Evolutionary conservation across 2,113 vertebrate genomes (phyloP), one percentile per base, ranked within the genome.

Genomic region (Trematomus loennbergii): DNA sequence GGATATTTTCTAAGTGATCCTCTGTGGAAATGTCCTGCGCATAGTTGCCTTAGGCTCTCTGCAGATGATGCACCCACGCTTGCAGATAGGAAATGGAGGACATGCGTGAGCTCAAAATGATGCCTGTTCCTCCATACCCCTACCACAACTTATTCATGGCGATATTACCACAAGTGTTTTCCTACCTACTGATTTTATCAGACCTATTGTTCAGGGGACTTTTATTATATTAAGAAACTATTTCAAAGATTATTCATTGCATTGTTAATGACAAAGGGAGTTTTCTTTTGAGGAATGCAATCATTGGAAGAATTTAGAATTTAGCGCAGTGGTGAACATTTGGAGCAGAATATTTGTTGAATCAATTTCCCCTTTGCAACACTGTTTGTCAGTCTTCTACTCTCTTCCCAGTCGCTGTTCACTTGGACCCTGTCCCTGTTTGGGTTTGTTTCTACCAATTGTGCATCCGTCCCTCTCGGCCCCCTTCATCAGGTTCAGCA

Each of bases 11-110:
- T 80, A 89, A 89, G 82, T 88, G 87, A 93, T 90, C 80, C 90
- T 88, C 89, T 83, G 88, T 91, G 92, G 91, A 90, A 90, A 92
- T 93, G 92, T 91, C 90, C 89, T 88, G 87, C 60, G 68, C 92
- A 79, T 89, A 84, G 84, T 93, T 92, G 91, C 93, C 91, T 83
- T 66, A 89, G 94, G 93, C 92, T 82, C 82, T 91, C 83, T 84
- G 76, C 85, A 87, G 89, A 84, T 83, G 87, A 81, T 88, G 81
- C 87, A 89, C 83, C 88, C 86, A 93, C 81, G 69, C 86, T 88
- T 82, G 86, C 85, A 87, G 75, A 87, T 86, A 94, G 91, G 90
- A 94, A 93, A 93, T 91, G 74, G 84, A 91, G 83, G 84, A 91
- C 87, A 86, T 89, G 89, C 84, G 49, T 75, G 78, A 66, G 86